Conservation (phyloP, 2,888 invertebrate species). For the Eupithecia centaureata region DNA sequence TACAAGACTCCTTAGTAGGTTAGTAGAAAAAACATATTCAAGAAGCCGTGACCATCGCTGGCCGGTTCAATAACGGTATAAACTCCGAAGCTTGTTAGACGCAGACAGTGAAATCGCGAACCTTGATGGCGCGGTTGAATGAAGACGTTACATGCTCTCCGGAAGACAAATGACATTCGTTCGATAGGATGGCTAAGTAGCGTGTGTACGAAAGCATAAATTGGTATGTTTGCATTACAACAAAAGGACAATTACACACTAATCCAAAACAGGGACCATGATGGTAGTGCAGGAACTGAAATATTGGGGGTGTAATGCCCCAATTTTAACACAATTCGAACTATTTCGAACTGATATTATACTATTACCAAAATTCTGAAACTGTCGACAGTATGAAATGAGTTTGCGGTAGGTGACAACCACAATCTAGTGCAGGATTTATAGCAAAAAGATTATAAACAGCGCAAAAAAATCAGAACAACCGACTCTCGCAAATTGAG, state of each 20-base stretch:
- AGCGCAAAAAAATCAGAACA: background rate
- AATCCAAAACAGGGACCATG: background rate
- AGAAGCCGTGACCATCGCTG: constrained; percentile 62
- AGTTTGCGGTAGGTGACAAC: constrained; percentile 21
- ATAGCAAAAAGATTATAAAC: background rate
- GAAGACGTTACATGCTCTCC: constrained; percentile 32
- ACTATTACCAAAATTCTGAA: constrained; percentile 18
- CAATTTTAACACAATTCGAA: constrained; percentile 14
- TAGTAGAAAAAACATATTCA: constrained; percentile 59
- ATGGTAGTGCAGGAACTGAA: background rate
- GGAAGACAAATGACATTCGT: background rate
- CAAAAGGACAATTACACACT: background rate
- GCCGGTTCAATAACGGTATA: constrained; percentile 66
- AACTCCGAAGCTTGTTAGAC: constrained; percentile 50
- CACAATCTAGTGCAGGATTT: constrained; percentile 1
- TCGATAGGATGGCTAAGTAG: background rate
- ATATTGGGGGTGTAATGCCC: background rate
- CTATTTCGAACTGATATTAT: too few species aligned
- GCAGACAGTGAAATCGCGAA: constrained; percentile 53
- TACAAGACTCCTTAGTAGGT: constrained; percentile 65
- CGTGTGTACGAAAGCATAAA: background rate
- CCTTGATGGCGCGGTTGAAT: constrained; percentile 46
- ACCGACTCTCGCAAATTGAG: background rate
- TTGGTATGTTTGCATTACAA: background rate
- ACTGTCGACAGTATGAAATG: constrained; percentile 18